Evolutionary conservation across 2,888 invertebrate species (phyloP).

Genomic region (Odontomyia ornata): DNA sequence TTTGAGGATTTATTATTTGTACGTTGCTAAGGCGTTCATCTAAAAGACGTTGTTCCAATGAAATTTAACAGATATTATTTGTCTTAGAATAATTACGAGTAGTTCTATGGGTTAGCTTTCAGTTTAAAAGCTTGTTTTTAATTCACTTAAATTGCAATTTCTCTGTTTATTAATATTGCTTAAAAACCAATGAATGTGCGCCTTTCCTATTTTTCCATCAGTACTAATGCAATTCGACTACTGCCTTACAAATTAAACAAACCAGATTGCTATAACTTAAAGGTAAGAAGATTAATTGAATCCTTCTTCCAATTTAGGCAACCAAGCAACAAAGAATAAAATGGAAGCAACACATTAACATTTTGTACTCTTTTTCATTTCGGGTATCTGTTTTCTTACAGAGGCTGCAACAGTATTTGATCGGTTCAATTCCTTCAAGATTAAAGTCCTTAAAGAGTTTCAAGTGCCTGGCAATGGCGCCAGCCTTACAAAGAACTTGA

Average conservation of each 20-base stretch:
- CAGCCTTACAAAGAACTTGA: conserved; percentile 32
- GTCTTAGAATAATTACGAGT: too few relatives aligned
- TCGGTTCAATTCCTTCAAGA: conserved; percentile 22
- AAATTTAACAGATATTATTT: too few relatives aligned
- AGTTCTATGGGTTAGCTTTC: too few relatives aligned
- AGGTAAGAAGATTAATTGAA: conserved; percentile 39
- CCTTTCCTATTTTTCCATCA: too few relatives aligned
- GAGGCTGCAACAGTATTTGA: background rate
- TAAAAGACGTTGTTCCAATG: too few relatives aligned
- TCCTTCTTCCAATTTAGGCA: conserved; percentile 21
- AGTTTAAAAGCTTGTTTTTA: too few relatives aligned
- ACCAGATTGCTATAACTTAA: conserved; percentile 42
- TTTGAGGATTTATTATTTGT: background rate
- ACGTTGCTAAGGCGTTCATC: too few relatives aligned
- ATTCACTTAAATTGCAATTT: too few relatives aligned
- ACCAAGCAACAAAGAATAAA: background rate
- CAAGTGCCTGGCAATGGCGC: conserved; percentile 18
- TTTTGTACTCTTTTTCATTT: background rate
- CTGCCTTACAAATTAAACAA: conserved; percentile 1
- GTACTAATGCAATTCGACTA: conserved; percentile 22
- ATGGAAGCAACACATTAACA: conserved; percentile 1
- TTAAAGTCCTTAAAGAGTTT: conserved; percentile 21
- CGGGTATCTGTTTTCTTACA: background rate
- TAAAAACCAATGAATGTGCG: too few relatives aligned
- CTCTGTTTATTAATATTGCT: too few relatives aligned